Percentiles rank a stretch among this genome's conserved stretches.
These are phyloP conservation scores for Arctopsyche grandis DNA, from an alignment of 1,140 invertebrate genomes.

Conservation along the genomic window DNA sequence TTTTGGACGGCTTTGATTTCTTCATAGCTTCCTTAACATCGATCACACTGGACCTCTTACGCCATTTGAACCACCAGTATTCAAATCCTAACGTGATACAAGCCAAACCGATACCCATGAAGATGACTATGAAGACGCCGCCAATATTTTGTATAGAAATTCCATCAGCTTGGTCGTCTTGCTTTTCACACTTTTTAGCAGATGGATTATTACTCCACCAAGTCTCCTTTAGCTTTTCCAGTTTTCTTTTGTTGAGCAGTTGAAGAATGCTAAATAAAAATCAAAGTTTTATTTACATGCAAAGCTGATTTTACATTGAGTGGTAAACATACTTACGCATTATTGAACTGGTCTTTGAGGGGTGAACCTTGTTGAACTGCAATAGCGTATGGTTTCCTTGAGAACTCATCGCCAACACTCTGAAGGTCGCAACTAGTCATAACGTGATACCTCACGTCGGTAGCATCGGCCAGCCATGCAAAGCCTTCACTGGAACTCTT, in stretches of 20 bases:
- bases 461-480: conserved; percentile 94
- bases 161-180: conserved; percentile 92
- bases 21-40: conserved; percentile 65
- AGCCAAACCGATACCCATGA: conserved; percentile 91
- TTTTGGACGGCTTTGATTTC: conserved; percentile 42
- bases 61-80: conserved; percentile 93
- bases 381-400: conserved; percentile 94
- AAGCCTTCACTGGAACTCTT: conserved; percentile 85
- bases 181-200: conserved; percentile 83
- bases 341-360: conserved; percentile 90
- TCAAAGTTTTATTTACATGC: conserved; percentile 40
- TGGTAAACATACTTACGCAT: conserved; percentile 74
- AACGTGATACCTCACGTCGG: conserved; percentile 85
- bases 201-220: conserved; percentile 94
- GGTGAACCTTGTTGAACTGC: conserved; percentile 96
- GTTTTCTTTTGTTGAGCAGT: conserved; percentile 88
- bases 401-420: conserved; percentile 95
- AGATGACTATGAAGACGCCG: conserved; percentile 96
- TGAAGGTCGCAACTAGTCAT: conserved; percentile 92
- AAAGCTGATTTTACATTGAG: background rate
- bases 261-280: conserved; percentile 81
- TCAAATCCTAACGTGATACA: conserved; percentile 92
- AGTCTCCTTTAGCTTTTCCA: conserved; percentile 93
- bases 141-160: conserved; percentile 98
- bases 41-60: conserved; percentile 69